Evolutionary conservation across 1,140 invertebrate species (phyloP).

Genomic region (Holcopasites calliopsidis): DNA sequence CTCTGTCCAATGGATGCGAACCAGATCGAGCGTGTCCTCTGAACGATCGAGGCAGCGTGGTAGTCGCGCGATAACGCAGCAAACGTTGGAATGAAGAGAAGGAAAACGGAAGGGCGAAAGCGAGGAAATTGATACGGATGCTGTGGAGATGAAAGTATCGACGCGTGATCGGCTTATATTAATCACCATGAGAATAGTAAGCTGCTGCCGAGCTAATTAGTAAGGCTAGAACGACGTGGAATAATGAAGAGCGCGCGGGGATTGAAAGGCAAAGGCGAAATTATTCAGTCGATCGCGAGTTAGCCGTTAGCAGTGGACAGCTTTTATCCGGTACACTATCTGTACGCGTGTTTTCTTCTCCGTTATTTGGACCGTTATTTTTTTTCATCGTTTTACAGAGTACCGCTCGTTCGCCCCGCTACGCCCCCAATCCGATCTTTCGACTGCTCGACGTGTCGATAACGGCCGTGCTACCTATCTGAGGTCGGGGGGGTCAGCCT

Average conservation of each 20-base stretch:
- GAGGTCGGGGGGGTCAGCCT: slow-evolving; percentile 59
- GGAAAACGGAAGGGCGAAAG: too few relatives aligned
- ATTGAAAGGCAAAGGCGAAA: background rate
- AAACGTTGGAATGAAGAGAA: too few relatives aligned
- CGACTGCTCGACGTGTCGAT: slow-evolving; percentile 40
- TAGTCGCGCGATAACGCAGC: too few relatives aligned
- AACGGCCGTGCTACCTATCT: slow-evolving; percentile 54
- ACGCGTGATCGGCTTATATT: too few relatives aligned
- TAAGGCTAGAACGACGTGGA: background rate
- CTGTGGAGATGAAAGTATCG: too few relatives aligned
- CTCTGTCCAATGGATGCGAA: too few relatives aligned
- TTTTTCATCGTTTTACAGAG: slow-evolving; percentile 33
- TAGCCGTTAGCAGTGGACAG: too few relatives aligned
- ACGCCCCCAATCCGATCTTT: slow-evolving; percentile 11
- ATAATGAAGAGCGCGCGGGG: background rate
- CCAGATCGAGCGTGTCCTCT: too few relatives aligned
- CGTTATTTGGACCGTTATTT: slow-evolving; percentile 44
- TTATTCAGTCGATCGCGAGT: background rate
- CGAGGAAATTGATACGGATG: too few relatives aligned
- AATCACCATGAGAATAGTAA: too few relatives aligned
- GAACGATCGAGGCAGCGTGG: too few relatives aligned
- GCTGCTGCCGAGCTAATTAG: background rate
- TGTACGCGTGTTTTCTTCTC: slow-evolving; percentile 7
- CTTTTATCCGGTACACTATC: background rate
- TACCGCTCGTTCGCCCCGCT: background rate